These are phyloP conservation scores for Oryzias dopingdopingensis DNA, from an alignment of 2,797 vertebrate genomes.

Conservation along the genomic window DNA sequence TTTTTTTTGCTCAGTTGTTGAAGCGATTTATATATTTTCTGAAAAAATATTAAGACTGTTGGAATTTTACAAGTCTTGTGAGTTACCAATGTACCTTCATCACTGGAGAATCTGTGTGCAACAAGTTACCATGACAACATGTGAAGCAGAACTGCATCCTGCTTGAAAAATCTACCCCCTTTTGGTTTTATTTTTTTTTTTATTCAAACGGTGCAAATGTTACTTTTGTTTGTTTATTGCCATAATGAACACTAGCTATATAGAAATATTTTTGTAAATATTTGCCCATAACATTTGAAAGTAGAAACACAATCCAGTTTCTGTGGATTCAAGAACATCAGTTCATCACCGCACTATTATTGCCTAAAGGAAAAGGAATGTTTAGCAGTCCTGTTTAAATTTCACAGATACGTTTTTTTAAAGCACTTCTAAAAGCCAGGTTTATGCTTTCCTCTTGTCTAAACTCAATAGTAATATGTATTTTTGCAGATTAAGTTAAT, in stretches of 20 bases:
- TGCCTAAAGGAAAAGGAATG: constrained; percentile 10
- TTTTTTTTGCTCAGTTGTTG: neutral
- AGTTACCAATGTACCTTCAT: too few species aligned
- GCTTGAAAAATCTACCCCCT: neutral
- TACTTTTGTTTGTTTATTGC: constrained; percentile 36
- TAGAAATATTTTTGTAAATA: constrained; percentile 1
- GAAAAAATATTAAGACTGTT: neutral
- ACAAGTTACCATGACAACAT: too few species aligned
- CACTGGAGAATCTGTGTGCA: neutral
- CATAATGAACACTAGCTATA: constrained; percentile 32
- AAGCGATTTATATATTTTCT: neutral
- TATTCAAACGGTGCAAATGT: constrained; percentile 20
- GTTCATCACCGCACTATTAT: neutral
- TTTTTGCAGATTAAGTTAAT: too few species aligned
- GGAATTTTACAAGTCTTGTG: too few species aligned
- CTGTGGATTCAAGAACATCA: constrained; percentile 12
- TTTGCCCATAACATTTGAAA: neutral
- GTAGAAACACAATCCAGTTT: constrained; percentile 36
- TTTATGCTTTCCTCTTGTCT: too few species aligned
- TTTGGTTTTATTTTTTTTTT: constrained; percentile 3
- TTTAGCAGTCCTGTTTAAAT: constrained; percentile 3
- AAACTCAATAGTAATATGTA: too few species aligned
- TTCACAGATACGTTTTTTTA: too few species aligned
- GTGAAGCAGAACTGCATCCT: too few species aligned
- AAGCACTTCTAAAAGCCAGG: too few species aligned